Conservation (phyloP, 2,113 vertebrate species). For the Coptodon rendalli region DNA sequence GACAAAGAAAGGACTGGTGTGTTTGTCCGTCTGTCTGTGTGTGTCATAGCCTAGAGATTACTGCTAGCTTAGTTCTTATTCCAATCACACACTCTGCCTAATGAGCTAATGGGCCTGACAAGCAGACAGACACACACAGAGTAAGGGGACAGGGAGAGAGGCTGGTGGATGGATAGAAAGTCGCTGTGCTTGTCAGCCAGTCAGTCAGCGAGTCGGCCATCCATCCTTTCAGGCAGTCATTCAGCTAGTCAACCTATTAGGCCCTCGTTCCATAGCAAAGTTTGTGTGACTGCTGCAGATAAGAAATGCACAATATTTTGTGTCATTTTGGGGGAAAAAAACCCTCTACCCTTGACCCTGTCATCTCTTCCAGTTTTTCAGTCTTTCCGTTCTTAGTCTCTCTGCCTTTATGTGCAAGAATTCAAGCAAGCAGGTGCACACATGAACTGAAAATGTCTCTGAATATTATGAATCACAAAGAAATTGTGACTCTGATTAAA, state of each 20-base stretch:
- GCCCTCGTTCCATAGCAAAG: neutral
- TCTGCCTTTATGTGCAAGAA: neutral
- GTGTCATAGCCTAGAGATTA: conserved; percentile 43
- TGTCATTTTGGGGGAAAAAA: neutral
- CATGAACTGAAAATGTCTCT: neutral
- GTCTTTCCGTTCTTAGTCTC: neutral
- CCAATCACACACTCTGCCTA: conserved; percentile 61
- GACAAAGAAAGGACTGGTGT: conserved; percentile 18
- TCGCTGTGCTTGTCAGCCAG: conserved; percentile 34
- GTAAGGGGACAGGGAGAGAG: conserved; percentile 30
- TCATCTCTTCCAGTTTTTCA: neutral
- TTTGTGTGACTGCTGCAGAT: conserved; percentile 26
- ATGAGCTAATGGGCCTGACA: conserved; percentile 67
- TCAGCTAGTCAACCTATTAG: conserved; percentile 42
- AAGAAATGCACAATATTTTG: conserved; percentile 14
- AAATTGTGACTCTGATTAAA: neutral
- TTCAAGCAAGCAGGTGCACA: neutral
- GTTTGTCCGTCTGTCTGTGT: conserved; percentile 14
- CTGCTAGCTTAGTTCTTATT: conserved; percentile 58
- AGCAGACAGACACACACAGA: conserved; percentile 54
- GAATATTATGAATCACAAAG: neutral
- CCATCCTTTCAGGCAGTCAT: conserved; percentile 35
- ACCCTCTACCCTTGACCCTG: neutral
- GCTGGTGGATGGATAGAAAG: conserved; percentile 33
- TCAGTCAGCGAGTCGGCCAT: conserved; percentile 20